Base-by-base conservation (phyloP, 1,140 invertebrate genomes). In the Diploscapter pachys region DNA sequence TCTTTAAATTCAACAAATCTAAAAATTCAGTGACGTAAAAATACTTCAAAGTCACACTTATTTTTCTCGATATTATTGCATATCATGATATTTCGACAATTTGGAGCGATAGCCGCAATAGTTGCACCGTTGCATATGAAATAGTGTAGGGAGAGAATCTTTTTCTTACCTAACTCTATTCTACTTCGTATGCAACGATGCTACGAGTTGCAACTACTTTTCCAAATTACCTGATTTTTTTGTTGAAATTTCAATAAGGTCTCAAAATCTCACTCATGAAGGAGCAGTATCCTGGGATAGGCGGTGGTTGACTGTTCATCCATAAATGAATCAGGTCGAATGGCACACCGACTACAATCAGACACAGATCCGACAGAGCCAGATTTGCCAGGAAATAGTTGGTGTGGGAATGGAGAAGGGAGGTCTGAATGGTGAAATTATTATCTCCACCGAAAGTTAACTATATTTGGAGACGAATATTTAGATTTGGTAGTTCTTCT, bases 371-470 rank as follows among this genome's bases (percentile, higher is more conserved):
- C 0, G 93, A 94, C 55, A 96, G 88, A 5, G 95, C 93, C 80
- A 98, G 88, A 83, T 91, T 93, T 84, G 94, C 96, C 57, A 96
- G 88, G 83, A 96, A 96, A 81, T 93, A 95, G 85, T 96, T 96
- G 52, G 89, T 90, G 2, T 93, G 92, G 0, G 92, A 93, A 83
- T 93, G 92, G 91, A 96, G 92, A 11, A 91, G 92, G 82, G 92
- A 92, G 86, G 95, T 95, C 79, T 70, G 31, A 70, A 70, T 0
- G 31, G 31, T 31, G 31, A 31, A 31, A 31, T 31, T 31, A 31
- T 31, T 31, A 31, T 31, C 31, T 31, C 31, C 31, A 31, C 1
- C 31, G 31, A 31, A 31, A 31, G 31, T 31, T 31, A 31, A 31
- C 31, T 31, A 31, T 31, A 31, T 31, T 31, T 31, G 31, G 31